A percentile compares a stretch with the other conserved stretches of the same genome.
Evolutionary conservation across 2,888 invertebrate species (phyloP).

Genomic region (Perizoma affinitatum): DNA sequence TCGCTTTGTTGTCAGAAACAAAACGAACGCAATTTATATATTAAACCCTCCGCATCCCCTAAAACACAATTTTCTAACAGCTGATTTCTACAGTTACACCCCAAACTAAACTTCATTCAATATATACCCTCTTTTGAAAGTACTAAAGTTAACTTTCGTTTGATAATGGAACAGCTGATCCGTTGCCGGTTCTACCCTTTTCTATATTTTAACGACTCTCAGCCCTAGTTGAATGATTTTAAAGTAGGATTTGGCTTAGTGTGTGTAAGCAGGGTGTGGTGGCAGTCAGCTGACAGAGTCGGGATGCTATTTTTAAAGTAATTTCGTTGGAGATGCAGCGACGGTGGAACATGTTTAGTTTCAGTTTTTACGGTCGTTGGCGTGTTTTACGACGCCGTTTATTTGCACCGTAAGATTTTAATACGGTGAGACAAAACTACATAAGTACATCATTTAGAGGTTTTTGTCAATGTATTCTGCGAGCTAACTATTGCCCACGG

Average conservation of each 20-base stretch:
- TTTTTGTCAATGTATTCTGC: no score
- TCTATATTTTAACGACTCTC: not conserved
- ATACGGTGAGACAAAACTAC: no score
- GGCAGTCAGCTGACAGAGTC: conserved; percentile 37
- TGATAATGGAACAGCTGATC: conserved; percentile 21
- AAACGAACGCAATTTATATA: conserved; percentile 36
- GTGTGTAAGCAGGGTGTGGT: conserved; percentile 21
- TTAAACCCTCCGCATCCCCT: conserved; percentile 29
- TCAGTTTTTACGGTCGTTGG: conserved; percentile 4
- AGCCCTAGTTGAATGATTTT: not conserved
- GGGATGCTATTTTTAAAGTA: conserved; percentile 36
- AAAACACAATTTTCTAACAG: conserved; percentile 36
- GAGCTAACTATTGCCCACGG: no score
- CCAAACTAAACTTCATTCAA: conserved; percentile 2
- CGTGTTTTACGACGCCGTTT: conserved; percentile 18
- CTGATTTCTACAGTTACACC: conserved; percentile 34
- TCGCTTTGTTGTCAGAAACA: conserved; percentile 26
- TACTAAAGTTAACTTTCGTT: conserved; percentile 6
- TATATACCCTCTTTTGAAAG: not conserved
- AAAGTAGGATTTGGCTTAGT: conserved; percentile 1
- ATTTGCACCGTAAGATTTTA: conserved; percentile 4
- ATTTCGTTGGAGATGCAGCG: conserved; percentile 35
- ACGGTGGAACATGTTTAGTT: conserved; percentile 26
- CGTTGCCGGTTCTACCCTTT: conserved; percentile 11
- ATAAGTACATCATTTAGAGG: no score